phyloP scores from a whole-genome alignment of 2,797 vertebrate genomes.

The Betta splendens region DNA sequence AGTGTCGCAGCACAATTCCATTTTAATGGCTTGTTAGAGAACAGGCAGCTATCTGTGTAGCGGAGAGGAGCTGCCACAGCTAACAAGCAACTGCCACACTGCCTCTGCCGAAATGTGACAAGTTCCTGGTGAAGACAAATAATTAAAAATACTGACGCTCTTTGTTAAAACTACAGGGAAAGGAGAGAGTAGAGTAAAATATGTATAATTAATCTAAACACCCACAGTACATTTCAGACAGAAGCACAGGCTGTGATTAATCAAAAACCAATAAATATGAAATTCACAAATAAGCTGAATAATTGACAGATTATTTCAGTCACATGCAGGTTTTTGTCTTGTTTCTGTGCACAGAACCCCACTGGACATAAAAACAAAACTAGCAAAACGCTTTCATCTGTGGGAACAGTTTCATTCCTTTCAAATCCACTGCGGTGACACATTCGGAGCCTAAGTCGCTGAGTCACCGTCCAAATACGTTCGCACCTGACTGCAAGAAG shows the following conservation, averaged over 20 bases:
- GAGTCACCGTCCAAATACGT: no score
- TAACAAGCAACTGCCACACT: constrained; percentile 50
- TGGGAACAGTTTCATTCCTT: no score
- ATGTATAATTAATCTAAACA: background rate
- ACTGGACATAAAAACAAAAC: no score
- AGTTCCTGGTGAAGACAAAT: constrained; percentile 28
- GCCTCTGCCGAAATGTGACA: constrained; percentile 46
- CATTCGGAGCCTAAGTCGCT: no score
- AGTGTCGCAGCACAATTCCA: constrained; percentile 11
- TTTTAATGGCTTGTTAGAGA: constrained; percentile 60
- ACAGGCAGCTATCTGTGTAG: constrained; percentile 24
- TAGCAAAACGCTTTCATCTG: no score
- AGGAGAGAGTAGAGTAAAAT: background rate
- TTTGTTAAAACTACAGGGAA: constrained; percentile 9
- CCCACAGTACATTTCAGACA: background rate
- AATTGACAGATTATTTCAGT: background rate
- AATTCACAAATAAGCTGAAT: background rate
- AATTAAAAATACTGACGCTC: constrained; percentile 16
- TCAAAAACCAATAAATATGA: background rate
- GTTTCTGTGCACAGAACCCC: background rate
- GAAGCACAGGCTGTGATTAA: background rate
- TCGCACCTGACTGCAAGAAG: background rate
- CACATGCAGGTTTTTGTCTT: no score
- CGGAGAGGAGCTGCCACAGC: constrained; percentile 15
- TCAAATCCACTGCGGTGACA: no score